A percentile compares a stretch with the other conserved stretches of the same genome.
phyloP scores from a whole-genome alignment of 2,888 invertebrate genomes.

The Ashinkailepas kermadecensis region DNA sequence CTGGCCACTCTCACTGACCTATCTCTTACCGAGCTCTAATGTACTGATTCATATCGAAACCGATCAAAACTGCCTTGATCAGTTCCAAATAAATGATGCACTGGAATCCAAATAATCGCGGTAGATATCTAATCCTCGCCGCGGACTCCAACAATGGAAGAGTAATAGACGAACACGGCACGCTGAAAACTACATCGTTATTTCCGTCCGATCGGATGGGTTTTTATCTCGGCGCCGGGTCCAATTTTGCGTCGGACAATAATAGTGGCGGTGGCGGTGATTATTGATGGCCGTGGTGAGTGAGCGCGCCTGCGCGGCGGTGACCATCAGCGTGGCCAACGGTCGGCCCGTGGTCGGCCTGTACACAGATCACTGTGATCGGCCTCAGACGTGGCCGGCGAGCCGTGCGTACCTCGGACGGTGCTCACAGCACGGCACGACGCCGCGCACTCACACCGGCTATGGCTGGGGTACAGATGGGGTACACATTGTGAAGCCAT shows the following conservation, averaged over 20 bases:
- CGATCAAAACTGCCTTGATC: background rate
- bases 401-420: too few relatives aligned
- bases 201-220: background rate
- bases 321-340: too few relatives aligned
- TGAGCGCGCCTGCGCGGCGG: too few relatives aligned
- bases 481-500: too few relatives aligned
- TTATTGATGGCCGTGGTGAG: background rate
- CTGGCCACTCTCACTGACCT: background rate
- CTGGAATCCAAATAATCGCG: conserved; percentile 17
- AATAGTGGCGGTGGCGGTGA: background rate
- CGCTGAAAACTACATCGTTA: conserved; percentile 1
- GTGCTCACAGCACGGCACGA: too few relatives aligned
- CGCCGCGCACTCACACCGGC: too few relatives aligned
- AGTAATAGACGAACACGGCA: background rate
- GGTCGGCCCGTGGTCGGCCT: too few relatives aligned
- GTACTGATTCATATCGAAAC: background rate
- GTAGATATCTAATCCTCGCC: background rate
- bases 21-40: background rate
- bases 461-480: too few relatives aligned
- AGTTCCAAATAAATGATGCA: conserved; percentile 16
- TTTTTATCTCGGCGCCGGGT: background rate
- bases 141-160: conserved; percentile 6
- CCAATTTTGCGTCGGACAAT: conserved; percentile 1
- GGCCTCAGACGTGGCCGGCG: background rate
- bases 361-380: too few relatives aligned